These are phyloP conservation scores for Anastrepha ludens DNA, from an alignment of 1,140 invertebrate genomes.

Conservation along the genomic window DNA sequence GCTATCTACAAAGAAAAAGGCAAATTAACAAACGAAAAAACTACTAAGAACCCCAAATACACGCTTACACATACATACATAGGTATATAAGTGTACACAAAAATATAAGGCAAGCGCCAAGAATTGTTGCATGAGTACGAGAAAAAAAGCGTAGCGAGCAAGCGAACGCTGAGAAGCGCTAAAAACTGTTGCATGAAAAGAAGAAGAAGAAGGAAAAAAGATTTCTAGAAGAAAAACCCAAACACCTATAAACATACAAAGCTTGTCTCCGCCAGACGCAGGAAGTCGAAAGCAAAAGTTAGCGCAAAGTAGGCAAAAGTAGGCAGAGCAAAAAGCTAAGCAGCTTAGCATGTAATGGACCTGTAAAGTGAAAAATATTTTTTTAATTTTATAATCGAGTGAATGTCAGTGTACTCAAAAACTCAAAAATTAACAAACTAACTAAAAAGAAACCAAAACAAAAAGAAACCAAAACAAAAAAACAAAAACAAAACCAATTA, in stretches of 20 bases:
- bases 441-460: too few species aligned
- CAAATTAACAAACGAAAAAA: background rate
- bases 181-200: background rate
- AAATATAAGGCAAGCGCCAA: background rate
- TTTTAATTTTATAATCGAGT: slow-evolving; percentile 41
- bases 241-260: background rate
- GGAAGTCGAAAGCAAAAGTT: background rate
- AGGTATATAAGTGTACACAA: background rate
- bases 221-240: too few species aligned
- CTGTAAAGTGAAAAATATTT: slow-evolving; percentile 28
- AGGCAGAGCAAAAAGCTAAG: background rate
- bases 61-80: background rate
- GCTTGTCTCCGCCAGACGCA: background rate
- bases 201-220: background rate
- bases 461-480: background rate
- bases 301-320: background rate
- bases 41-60: background rate
- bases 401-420: background rate
- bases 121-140: too few species aligned
- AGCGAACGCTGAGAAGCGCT: too few species aligned
- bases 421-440: too few species aligned
- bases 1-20: background rate
- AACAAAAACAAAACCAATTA: background rate
- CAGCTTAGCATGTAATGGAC: slow-evolving; percentile 21
- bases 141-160: too few species aligned